Evolutionary conservation across 2,113 vertebrate species (phyloP).

Genomic region (Dicerorhinus sumatrensis): DNA sequence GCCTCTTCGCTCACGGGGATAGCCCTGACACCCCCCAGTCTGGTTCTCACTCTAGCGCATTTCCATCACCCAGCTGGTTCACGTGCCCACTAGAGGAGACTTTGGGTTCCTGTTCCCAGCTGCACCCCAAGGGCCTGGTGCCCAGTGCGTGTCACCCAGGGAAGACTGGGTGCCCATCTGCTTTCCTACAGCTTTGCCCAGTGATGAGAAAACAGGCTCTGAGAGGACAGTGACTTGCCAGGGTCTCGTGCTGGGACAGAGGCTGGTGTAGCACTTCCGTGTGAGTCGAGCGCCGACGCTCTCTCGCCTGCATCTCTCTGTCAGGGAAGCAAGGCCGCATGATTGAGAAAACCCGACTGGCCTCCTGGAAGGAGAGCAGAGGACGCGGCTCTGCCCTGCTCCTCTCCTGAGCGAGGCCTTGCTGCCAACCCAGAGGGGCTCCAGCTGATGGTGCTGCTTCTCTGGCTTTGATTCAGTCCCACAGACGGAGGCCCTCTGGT

Average conservation of each 20-base stretch:
- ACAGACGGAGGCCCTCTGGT: neutral
- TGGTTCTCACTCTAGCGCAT: conserved; percentile 61
- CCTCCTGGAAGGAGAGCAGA: neutral
- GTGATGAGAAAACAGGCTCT: neutral
- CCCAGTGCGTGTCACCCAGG: no score
- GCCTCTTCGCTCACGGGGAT: neutral
- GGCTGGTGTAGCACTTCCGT: no score
- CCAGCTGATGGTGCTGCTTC: neutral
- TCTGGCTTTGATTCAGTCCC: neutral
- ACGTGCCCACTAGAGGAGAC: conserved; percentile 66
- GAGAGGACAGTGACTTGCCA: neutral
- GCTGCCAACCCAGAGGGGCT: neutral
- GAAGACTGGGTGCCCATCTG: neutral
- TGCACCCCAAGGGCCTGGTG: neutral
- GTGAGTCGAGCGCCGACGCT: neutral
- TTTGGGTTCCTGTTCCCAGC: neutral
- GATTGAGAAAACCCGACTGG: neutral
- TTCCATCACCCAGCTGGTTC: conserved; percentile 43
- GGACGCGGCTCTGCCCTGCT: neutral
- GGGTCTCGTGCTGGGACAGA: neutral
- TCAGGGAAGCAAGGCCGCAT: neutral
- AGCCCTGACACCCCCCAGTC: conserved; percentile 7
- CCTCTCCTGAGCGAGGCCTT: neutral
- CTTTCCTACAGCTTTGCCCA: neutral
- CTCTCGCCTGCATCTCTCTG: neutral